Evolutionary conservation across 2,113 vertebrate genomes (phyloP).

Genomic region (Anoura caudifer): DNA sequence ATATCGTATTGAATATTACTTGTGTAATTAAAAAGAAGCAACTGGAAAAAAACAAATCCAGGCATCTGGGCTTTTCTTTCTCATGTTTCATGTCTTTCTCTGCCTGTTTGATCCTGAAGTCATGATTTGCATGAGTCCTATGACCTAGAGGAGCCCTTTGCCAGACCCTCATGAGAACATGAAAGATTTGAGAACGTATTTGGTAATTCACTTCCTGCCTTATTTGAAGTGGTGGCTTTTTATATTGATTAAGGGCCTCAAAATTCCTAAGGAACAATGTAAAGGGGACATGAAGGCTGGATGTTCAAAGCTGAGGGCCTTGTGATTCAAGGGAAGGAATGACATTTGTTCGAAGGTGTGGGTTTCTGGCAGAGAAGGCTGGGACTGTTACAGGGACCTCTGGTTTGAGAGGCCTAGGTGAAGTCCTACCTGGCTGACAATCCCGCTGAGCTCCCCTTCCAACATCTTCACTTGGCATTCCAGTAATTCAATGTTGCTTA

Average conservation of each 20-base stretch:
- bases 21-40: background rate
- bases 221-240: background rate
- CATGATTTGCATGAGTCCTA: background rate
- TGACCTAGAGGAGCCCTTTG: background rate
- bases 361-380: background rate
- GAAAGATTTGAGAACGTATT: background rate
- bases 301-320: background rate
- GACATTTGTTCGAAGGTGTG: background rate
- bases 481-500: conserved; percentile 77
- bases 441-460: conserved; percentile 77
- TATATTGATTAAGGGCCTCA: background rate
- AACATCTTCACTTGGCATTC: conserved; percentile 75
- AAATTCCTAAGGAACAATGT: background rate
- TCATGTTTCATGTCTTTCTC: background rate
- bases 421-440: conserved; percentile 77
- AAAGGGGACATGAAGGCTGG: background rate
- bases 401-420: background rate
- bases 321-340: background rate
- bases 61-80: background rate
- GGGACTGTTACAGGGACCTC: background rate
- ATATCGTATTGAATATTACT: background rate
- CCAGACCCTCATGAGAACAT: background rate
- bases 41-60: background rate
- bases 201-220: background rate
- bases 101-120: background rate